Conservation (phyloP, 2,888 invertebrate genomes). For the Panzeria rudis region DNA sequence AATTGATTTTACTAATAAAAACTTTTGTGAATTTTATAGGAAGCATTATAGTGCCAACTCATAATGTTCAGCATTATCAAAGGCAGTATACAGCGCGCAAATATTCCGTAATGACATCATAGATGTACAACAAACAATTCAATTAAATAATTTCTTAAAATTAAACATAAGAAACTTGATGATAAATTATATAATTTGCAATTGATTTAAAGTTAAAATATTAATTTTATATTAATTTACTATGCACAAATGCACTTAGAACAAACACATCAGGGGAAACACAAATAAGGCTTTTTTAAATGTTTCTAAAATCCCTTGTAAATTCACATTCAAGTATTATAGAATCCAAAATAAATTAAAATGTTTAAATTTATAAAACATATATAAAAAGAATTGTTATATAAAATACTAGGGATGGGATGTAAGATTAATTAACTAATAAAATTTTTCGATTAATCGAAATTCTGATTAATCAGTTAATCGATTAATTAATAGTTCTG, state of each 20-base stretch:
- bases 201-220: conserved; percentile 28
- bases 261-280: conserved; percentile 30
- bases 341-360: conserved; percentile 63
- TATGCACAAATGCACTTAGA: conserved; percentile 19
- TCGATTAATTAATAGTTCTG: too few species aligned
- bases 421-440: too few species aligned
- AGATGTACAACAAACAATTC: conserved; percentile 52
- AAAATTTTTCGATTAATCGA: too few species aligned
- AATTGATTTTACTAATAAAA: conserved; percentile 59
- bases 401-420: too few species aligned
- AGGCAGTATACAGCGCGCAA: conserved; percentile 83
- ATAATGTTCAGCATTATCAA: conserved; percentile 84
- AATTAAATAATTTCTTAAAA: neutral
- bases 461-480: too few species aligned
- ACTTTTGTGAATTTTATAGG: conserved; percentile 69
- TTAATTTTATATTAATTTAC: conserved; percentile 15
- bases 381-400: too few species aligned
- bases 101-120: conserved; percentile 82
- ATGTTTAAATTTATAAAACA: conserved; percentile 22
- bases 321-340: conserved; percentile 70
- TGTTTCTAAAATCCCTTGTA: neutral
- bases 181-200: conserved; percentile 47
- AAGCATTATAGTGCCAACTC: conserved; percentile 74
- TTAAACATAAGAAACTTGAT: conserved; percentile 47
- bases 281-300: neutral